Percentiles rank a stretch among this genome's conserved stretches.
phyloP scores from a whole-genome alignment of 2,113 vertebrate genomes.

The Cichladusa arquata region DNA sequence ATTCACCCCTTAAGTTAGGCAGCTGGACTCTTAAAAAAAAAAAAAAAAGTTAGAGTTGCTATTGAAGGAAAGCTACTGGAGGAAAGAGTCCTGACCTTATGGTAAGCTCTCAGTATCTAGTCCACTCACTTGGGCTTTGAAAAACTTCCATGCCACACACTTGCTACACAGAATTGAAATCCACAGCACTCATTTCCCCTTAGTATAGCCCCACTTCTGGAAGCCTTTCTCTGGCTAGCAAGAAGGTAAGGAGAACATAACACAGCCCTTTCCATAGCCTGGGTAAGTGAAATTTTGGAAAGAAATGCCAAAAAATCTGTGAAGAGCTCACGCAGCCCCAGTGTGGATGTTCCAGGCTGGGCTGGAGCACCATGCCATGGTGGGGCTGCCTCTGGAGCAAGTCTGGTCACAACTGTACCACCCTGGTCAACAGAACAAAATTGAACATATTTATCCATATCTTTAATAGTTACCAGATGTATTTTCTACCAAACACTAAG shows the following conservation, averaged over 20 bases:
- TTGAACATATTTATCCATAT: background rate
- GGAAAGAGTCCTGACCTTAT: background rate
- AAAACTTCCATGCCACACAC: background rate
- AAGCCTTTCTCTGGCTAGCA: background rate
- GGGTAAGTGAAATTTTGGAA: background rate
- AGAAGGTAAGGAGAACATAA: background rate
- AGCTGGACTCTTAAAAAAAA: background rate
- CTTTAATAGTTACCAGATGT: background rate
- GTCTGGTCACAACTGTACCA: background rate
- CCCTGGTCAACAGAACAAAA: background rate
- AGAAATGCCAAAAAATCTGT: background rate
- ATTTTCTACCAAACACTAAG: background rate
- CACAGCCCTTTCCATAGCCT: background rate
- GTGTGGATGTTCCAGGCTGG: fast-evolving
- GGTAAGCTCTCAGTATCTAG: background rate
- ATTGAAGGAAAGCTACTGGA: background rate
- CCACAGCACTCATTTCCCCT: background rate
- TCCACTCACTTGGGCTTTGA: background rate
- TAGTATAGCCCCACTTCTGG: background rate
- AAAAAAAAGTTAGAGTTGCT: background rate
- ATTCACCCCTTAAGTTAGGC: background rate
- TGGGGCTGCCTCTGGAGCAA: background rate
- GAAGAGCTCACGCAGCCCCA: background rate
- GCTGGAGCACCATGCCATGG: fast-evolving
- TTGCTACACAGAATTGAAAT: fast-evolving